Percentiles rank a stretch among this genome's conserved stretches.
Evolutionary conservation across 2,797 vertebrate genomes (phyloP).

Genomic region (Ceryle rudis): DNA sequence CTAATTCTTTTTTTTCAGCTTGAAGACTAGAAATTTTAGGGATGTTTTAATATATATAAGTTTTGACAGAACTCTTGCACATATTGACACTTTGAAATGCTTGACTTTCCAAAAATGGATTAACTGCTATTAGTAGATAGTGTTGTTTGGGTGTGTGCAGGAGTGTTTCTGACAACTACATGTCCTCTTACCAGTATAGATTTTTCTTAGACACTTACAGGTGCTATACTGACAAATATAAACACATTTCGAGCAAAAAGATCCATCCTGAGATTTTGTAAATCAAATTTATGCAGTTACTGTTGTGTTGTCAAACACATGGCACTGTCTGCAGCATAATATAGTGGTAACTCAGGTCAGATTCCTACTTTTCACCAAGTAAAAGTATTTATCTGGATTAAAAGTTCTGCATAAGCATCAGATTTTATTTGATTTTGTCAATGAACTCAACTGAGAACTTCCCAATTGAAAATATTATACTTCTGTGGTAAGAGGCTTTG

Average conservation of each 20-base stretch:
- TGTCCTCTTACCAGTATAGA: no score
- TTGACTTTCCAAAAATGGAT: background rate
- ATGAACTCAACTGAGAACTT: background rate
- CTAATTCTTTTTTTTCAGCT: background rate
- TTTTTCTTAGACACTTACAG: background rate
- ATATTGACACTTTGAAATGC: background rate
- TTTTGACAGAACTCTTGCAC: background rate
- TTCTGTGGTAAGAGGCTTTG: background rate
- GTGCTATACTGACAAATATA: background rate
- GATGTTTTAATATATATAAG: background rate
- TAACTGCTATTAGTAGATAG: background rate
- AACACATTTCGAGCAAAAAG: background rate
- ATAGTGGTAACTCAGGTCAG: background rate
- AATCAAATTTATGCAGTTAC: background rate
- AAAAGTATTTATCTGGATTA: background rate
- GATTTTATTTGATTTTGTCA: background rate
- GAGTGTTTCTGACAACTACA: background rate
- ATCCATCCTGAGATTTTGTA: background rate
- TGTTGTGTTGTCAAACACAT: background rate
- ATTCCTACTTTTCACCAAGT: background rate
- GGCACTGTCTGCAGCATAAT: background rate
- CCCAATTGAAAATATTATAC: background rate
- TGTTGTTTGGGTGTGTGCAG: fast-evolving
- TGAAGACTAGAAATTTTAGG: background rate
- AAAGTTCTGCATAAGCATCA: background rate